These are phyloP conservation scores for Squalus acanthias DNA, from an alignment of 2,797 vertebrate genomes.

Conservation along the genomic window DNA sequence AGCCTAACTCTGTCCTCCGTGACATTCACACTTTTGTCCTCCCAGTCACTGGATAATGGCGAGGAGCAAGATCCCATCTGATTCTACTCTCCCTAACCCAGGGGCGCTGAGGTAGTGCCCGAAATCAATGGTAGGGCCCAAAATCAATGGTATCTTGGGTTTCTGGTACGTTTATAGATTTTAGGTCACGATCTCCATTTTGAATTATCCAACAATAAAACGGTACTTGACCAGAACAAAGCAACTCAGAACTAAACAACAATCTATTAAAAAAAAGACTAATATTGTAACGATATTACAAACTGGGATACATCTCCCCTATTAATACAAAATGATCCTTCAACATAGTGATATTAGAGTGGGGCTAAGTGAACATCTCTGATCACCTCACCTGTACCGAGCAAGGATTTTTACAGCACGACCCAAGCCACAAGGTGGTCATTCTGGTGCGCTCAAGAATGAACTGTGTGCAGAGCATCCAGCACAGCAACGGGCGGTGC, in stretches of 20 bases:
- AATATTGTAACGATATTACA: not conserved
- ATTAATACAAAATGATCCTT: not conserved
- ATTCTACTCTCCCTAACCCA: not conserved
- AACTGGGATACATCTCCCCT: not conserved
- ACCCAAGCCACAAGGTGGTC: not conserved
- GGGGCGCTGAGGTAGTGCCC: no score
- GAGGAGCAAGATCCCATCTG: not conserved
- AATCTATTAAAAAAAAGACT: no score
- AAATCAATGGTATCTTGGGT: not conserved
- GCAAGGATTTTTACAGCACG: not conserved
- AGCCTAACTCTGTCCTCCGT: not conserved
- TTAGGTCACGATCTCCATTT: not conserved
- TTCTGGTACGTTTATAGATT: not conserved
- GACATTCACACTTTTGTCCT: not conserved
- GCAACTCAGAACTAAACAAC: not conserved
- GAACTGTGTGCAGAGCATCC: no score
- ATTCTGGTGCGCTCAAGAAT: not conserved
- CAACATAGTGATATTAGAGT: not conserved
- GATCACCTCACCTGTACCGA: not conserved
- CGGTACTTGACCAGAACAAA: not conserved
- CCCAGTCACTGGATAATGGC: not conserved
- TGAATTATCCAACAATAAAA: not conserved
- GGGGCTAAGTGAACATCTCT: not conserved
- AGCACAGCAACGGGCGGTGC: no score
- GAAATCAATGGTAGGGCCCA: no score